Evolutionary conservation across 2,113 vertebrate species (phyloP).

Genomic region (Grus americana): DNA sequence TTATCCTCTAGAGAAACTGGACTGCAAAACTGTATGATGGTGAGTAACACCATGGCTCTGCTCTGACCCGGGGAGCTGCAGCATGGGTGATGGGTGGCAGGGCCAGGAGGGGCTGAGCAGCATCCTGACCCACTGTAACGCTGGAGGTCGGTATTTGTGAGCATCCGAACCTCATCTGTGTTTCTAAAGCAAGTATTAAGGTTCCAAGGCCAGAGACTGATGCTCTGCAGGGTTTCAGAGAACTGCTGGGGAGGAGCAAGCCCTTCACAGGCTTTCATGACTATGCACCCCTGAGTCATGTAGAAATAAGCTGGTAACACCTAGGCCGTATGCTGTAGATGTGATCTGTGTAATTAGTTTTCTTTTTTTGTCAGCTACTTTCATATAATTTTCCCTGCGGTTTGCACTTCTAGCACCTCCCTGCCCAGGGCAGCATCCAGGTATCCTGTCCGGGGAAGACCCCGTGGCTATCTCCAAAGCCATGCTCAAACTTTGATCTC

Average conservation of each 20-base stretch:
- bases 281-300: background rate
- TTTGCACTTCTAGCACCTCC: background rate
- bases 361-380: background rate
- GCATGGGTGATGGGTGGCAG: background rate
- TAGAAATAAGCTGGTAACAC: background rate
- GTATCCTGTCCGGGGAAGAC: background rate
- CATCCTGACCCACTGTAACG: background rate
- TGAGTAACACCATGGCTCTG: background rate
- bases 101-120: background rate
- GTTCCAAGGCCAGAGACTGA: background rate
- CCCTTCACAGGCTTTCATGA: background rate
- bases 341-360: background rate
- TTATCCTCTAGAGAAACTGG: background rate
- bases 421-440: background rate
- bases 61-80: rapidly evolving
- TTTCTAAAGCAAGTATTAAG: background rate
- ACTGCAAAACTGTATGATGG: background rate
- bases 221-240: background rate
- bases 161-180: too few relatives aligned
- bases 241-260: background rate
- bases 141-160: background rate
- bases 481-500: background rate
- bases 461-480: background rate
- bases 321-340: background rate
- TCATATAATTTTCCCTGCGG: background rate